Conservation (phyloP, 2,888 invertebrate species). For the Smittia sp. region DNA sequence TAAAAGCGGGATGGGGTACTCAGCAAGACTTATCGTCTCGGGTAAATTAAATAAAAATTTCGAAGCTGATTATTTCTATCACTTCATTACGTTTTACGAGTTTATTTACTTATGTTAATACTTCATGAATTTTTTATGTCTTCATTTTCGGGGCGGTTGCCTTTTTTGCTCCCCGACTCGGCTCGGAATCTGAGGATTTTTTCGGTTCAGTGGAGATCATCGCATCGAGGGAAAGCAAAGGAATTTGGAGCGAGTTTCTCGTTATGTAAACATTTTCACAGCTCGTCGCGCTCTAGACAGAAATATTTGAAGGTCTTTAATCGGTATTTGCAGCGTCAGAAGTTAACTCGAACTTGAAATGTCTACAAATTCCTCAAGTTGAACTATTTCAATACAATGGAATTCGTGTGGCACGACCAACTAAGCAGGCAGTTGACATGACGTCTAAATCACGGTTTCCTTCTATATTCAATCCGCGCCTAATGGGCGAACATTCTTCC, state of each 20-base stretch:
- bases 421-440: no score
- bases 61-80: constrained; percentile 40
- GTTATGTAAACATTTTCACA: no score
- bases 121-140: constrained; percentile 38
- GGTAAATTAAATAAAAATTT: constrained; percentile 39
- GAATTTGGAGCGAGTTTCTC: background rate
- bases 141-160: background rate
- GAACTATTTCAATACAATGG: no score
- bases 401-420: no score
- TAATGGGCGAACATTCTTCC: background rate
- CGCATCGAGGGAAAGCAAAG: background rate
- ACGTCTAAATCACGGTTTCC: no score
- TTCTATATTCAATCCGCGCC: no score
- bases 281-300: no score
- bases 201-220: background rate
- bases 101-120: constrained; percentile 41
- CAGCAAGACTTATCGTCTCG: constrained; percentile 13
- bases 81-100: constrained; percentile 39
- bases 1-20: background rate
- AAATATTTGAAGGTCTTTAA: no score
- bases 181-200: background rate
- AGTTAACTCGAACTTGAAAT: no score
- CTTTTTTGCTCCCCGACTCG: background rate
- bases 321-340: no score
- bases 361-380: no score